A percentile compares a stretch with the other conserved stretches of the same genome.
phyloP scores from a whole-genome alignment of 2,797 vertebrate genomes.

The Miichthys miiuy region DNA sequence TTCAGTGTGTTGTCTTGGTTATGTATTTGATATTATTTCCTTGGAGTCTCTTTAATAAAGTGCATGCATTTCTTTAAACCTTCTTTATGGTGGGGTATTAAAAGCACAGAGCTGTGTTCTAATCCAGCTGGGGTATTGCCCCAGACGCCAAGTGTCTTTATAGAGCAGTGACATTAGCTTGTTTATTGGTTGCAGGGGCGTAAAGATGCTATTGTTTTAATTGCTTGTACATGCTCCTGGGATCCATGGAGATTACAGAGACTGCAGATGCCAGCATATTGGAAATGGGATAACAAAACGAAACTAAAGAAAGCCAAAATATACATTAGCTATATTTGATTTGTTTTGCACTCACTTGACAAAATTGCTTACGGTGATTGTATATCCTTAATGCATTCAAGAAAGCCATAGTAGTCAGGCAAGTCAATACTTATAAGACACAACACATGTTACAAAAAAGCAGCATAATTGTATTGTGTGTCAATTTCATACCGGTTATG shows the following conservation, averaged over 20 bases:
- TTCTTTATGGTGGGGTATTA: constrained; percentile 82
- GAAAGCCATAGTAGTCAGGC: constrained; percentile 22
- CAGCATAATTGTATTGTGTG: constrained; percentile 14
- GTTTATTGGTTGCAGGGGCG: constrained; percentile 88
- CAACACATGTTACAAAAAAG: constrained; percentile 16
- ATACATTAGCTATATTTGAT: constrained; percentile 81
- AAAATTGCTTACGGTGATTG: constrained; percentile 64
- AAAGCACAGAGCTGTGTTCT: constrained; percentile 78
- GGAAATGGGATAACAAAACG: constrained; percentile 80
- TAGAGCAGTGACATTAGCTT: constrained; percentile 87
- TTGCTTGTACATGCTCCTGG: constrained; percentile 86
- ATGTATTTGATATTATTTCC: constrained; percentile 86
- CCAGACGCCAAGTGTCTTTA: constrained; percentile 85
- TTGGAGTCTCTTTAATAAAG: constrained; percentile 85
- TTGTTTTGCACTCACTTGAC: constrained; percentile 71
- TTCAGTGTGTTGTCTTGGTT: constrained; percentile 74
- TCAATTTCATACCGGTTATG: constrained; percentile 1
- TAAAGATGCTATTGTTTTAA: constrained; percentile 89
- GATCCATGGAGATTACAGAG: constrained; percentile 84
- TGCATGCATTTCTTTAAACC: constrained; percentile 83
- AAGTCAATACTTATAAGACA: constrained; percentile 29
- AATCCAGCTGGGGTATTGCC: constrained; percentile 85
- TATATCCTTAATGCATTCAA: constrained; percentile 57
- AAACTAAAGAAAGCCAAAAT: constrained; percentile 78
- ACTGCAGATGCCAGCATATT: constrained; percentile 86